Conservation (phyloP, 2,797 vertebrate species). For the Myotis findleyi region DNA sequence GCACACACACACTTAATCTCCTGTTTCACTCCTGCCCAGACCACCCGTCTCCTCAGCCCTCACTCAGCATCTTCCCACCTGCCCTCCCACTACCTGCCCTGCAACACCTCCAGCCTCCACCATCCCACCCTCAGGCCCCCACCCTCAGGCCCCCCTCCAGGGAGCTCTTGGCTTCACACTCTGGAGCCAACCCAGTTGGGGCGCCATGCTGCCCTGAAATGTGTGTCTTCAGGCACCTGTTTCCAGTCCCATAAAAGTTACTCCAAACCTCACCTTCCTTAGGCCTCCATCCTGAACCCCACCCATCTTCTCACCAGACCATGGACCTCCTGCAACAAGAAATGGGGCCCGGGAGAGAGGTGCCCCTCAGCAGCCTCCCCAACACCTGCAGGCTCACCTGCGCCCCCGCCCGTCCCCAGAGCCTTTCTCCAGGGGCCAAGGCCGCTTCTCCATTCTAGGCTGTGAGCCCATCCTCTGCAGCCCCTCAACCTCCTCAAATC, state of each 20-base stretch:
- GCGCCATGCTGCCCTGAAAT: neutral
- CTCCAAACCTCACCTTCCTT: neutral
- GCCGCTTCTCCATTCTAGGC: neutral
- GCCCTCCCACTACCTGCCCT: neutral
- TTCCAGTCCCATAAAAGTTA: neutral
- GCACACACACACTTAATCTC: neutral
- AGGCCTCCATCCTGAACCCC: neutral
- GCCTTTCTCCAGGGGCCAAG: neutral
- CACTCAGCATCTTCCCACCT: neutral
- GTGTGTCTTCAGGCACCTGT: neutral
- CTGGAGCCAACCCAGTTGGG: neutral
- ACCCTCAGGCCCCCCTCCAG: rapidly evolving
- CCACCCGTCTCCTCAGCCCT: neutral
- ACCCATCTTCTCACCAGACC: neutral
- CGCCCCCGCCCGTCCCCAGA: neutral
- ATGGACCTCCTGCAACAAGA: neutral
- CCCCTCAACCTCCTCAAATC: neutral
- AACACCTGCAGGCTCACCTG: neutral
- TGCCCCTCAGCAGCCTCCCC: neutral
- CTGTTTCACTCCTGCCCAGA: neutral
- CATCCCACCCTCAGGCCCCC: neutral
- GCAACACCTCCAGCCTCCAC: neutral
- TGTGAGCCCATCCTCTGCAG: neutral
- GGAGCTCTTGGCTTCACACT: neutral
- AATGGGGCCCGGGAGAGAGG: neutral